Percentiles rank a stretch among this genome's conserved stretches.
Conservation (phyloP, 1,140 invertebrate species). For the Penaeus indicus region DNA sequence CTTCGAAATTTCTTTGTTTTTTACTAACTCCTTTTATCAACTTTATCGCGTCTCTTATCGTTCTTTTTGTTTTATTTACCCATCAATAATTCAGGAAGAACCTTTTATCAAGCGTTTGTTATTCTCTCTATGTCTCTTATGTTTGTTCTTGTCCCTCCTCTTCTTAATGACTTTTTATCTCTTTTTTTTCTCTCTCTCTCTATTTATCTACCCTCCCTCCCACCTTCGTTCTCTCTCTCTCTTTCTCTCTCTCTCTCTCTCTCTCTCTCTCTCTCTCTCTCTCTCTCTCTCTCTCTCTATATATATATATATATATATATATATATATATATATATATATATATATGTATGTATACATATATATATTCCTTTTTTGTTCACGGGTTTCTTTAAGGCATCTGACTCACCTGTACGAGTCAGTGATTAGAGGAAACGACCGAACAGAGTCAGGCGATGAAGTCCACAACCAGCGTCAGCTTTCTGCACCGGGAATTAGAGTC, state of each 20-base stretch:
- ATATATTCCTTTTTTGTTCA: slow-evolving; percentile 1
- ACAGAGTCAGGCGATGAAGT: no score
- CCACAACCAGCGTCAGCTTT: no score
- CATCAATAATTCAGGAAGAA: no score
- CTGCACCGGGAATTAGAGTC: no score
- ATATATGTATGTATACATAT: slow-evolving; percentile 8
- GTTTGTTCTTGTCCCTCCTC: not conserved
- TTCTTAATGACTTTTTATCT: not conserved
- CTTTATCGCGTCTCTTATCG: not conserved
- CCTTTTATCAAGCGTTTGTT: not conserved
- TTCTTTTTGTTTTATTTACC: not conserved
- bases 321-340: slow-evolving; percentile 15
- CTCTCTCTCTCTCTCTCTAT: slow-evolving; percentile 8
- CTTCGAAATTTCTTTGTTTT: not conserved
- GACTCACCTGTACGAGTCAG: no score
- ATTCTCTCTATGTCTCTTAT: not conserved
- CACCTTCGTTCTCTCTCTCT: not conserved
- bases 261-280: not conserved
- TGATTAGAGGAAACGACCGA: no score
- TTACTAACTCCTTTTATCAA: not conserved
- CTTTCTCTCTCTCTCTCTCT: not conserved
- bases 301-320: slow-evolving; percentile 11
- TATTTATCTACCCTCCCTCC: not conserved
- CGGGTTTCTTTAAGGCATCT: not conserved
- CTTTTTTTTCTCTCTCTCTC: slow-evolving; percentile 13